These are phyloP conservation scores for Papilio elwesi DNA, from an alignment of 2,888 invertebrate species.

Conservation along the genomic window DNA sequence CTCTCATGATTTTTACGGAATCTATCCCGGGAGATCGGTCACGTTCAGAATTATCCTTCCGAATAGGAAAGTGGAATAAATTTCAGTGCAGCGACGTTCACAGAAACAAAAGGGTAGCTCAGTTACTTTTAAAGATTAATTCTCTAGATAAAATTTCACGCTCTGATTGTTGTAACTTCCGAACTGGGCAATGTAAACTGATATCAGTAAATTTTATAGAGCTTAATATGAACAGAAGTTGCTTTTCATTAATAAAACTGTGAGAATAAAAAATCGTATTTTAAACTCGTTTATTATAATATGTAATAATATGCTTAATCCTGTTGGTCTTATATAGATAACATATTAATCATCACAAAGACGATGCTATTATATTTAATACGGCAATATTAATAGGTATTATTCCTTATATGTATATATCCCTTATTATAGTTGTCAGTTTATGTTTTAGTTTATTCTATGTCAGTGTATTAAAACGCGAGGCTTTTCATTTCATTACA, in stretches of 20 bases:
- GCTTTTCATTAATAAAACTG: not conserved
- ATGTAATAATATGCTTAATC: too few species aligned
- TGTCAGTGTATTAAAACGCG: too few species aligned
- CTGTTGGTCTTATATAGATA: too few species aligned
- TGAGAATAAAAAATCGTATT: too few species aligned
- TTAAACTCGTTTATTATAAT: too few species aligned
- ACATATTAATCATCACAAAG: too few species aligned
- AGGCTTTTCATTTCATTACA: too few species aligned
- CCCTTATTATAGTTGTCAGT: too few species aligned
- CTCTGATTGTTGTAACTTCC: conserved; percentile 69
- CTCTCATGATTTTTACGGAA: not conserved
- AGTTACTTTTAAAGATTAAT: conserved; percentile 80
- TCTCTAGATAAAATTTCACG: conserved; percentile 81
- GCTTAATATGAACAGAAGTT: conserved; percentile 41
- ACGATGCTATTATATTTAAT: too few species aligned
- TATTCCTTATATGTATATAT: too few species aligned
- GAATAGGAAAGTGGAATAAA: conserved; percentile 71
- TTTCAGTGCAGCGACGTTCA: conserved; percentile 70
- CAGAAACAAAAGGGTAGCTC: conserved; percentile 71
- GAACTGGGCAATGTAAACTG: conserved; percentile 61
- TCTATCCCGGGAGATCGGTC: conserved; percentile 53
- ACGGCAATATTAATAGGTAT: too few species aligned
- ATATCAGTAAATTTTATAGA: conserved; percentile 61
- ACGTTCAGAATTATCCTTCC: conserved; percentile 66
- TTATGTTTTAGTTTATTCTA: too few species aligned